Percentiles rank a stretch among this genome's conserved stretches.
Evolutionary conservation across 2,113 vertebrate species (phyloP).

Genomic region (Zapornia atra): DNA sequence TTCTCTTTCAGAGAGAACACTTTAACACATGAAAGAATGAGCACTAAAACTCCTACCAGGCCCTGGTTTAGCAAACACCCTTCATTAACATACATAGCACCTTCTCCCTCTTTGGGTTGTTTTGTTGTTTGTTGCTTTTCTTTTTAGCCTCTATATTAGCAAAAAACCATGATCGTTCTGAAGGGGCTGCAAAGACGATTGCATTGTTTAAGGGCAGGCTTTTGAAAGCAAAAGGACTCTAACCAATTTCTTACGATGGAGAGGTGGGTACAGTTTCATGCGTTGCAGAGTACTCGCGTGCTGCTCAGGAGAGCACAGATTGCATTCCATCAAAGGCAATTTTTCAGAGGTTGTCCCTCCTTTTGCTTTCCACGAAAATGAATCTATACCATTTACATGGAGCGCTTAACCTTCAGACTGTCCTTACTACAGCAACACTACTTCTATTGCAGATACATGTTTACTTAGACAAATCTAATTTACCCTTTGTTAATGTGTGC

Average conservation of each 20-base stretch:
- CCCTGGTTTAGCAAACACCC: neutral
- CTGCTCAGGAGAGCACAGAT: slow-evolving; percentile 67
- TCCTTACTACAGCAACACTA: slow-evolving; percentile 75
- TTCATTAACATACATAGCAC: neutral
- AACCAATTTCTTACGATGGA: slow-evolving; percentile 6
- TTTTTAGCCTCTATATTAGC: neutral
- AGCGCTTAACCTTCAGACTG: slow-evolving; percentile 81
- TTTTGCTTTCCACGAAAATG: slow-evolving; percentile 71
- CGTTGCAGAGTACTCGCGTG: slow-evolving; percentile 23
- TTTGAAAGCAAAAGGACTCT: slow-evolving; percentile 22
- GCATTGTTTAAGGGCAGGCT: slow-evolving; percentile 17
- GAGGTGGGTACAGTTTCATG: slow-evolving; percentile 19
- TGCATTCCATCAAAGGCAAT: slow-evolving; percentile 65
- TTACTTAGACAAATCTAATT: slow-evolving; percentile 87
- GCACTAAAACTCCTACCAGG: neutral
- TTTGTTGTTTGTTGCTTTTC: neutral
- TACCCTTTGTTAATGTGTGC: slow-evolving; percentile 82
- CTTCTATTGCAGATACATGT: slow-evolving; percentile 77
- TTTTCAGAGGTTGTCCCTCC: slow-evolving; percentile 63
- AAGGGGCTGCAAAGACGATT: neutral
- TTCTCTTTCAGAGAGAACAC: neutral
- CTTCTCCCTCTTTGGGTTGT: neutral
- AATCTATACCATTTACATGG: slow-evolving; percentile 55
- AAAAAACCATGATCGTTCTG: neutral
- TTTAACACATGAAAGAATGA: neutral